Evolutionary conservation across 2,113 vertebrate species (phyloP).

Genomic region (Vireo altiloquus): DNA sequence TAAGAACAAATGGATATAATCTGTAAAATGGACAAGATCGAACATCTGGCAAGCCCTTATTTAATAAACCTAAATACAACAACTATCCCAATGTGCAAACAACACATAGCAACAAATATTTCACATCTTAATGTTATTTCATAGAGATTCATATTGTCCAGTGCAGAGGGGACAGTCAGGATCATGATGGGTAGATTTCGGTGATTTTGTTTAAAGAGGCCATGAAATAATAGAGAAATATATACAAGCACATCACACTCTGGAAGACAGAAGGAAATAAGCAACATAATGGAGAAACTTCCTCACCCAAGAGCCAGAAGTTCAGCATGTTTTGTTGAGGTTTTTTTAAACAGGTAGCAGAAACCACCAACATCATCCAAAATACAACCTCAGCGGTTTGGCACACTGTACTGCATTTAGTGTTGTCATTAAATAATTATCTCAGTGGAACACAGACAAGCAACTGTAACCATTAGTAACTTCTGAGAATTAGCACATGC

Average conservation of each 20-base stretch:
- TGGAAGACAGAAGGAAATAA: not conserved
- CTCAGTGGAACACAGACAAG: not conserved
- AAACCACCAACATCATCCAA: not conserved
- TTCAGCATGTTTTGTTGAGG: not conserved
- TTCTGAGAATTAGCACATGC: not conserved
- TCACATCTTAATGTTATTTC: too few relatives aligned
- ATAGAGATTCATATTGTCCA: fast-evolving
- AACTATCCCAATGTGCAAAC: fast-evolving
- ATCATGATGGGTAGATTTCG: not conserved
- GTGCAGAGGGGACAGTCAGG: not conserved
- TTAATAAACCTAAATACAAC: not conserved
- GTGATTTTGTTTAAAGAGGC: not conserved
- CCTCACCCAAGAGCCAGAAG: not conserved
- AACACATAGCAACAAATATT: not conserved
- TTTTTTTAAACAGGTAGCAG: not conserved
- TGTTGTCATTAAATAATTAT: not conserved
- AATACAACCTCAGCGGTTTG: not conserved
- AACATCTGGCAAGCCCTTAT: not conserved
- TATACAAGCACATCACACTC: not conserved
- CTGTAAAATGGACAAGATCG: not conserved
- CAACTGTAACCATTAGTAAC: not conserved
- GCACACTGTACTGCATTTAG: not conserved
- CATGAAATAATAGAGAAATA: not conserved
- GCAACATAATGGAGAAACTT: not conserved
- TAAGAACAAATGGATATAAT: not conserved